These are phyloP conservation scores for Horisme vitalbata DNA, from an alignment of 2,888 invertebrate genomes.

Conservation along the genomic window DNA sequence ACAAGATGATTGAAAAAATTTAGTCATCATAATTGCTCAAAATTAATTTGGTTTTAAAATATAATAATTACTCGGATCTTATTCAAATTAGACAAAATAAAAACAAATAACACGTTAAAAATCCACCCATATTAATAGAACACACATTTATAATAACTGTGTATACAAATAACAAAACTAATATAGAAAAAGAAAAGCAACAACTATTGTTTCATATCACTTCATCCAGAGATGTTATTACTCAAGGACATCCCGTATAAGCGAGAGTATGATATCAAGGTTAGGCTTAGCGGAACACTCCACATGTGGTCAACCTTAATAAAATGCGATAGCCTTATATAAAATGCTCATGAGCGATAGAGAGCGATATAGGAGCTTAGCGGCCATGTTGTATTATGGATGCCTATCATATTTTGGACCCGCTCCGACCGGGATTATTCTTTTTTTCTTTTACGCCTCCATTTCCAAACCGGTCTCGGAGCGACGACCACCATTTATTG, in stretches of 20 bases:
- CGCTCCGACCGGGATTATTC: conserved; percentile 80
- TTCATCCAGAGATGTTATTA: conserved; percentile 15
- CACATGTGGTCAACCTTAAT: conserved; percentile 83
- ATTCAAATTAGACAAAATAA: too few relatives aligned
- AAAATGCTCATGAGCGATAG: conserved; percentile 50
- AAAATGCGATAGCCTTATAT: conserved; percentile 70
- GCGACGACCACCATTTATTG: conserved; percentile 81
- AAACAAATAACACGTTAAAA: too few relatives aligned
- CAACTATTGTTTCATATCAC: conserved; percentile 4
- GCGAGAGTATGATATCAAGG: conserved; percentile 81
- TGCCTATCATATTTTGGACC: conserved; percentile 83
- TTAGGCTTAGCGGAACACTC: conserved; percentile 83
- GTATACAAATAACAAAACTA: not conserved
- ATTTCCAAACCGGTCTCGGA: conserved; percentile 77
- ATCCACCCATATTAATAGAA: too few relatives aligned
- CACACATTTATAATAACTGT: not conserved
- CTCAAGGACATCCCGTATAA: conserved; percentile 65
- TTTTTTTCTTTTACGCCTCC: conserved; percentile 77
- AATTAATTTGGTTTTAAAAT: too few relatives aligned
- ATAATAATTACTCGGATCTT: too few relatives aligned
- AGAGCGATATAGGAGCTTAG: conserved; percentile 74
- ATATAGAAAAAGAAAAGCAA: not conserved
- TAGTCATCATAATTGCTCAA: too few relatives aligned
- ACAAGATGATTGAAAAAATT: too few relatives aligned
- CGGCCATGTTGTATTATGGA: conserved; percentile 83